Conservation (phyloP, 2,888 invertebrate genomes). For the Cantharis nigra region DNA sequence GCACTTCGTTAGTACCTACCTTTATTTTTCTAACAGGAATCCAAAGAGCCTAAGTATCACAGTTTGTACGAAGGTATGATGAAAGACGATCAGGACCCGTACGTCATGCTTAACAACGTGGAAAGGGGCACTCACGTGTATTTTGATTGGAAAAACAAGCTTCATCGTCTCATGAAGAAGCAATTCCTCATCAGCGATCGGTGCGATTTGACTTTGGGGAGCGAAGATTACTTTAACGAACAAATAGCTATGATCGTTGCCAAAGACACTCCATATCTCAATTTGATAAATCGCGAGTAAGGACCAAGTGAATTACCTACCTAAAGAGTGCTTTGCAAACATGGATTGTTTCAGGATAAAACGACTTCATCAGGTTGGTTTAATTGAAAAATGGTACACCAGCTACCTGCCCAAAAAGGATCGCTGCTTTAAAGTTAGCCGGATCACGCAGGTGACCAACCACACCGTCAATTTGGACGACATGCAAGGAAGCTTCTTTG, state of each 20-base stretch:
- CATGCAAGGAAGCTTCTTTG: conserved; percentile 92
- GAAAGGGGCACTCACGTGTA: conserved; percentile 71
- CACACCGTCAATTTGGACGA: conserved; percentile 87
- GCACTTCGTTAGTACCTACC: neutral
- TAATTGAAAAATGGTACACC: conserved; percentile 81
- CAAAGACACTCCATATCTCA: conserved; percentile 75
- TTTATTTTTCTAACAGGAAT: conserved; percentile 52
- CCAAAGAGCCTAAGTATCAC: conserved; percentile 65
- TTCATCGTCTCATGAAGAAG: conserved; percentile 73
- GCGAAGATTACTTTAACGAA: conserved; percentile 79
- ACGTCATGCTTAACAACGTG: conserved; percentile 62
- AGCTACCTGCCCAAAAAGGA: conserved; percentile 79
- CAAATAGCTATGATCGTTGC: conserved; percentile 78
- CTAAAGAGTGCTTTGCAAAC: neutral
- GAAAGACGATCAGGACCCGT: conserved; percentile 56
- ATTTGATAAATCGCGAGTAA: conserved; percentile 79
- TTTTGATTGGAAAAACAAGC: conserved; percentile 81
- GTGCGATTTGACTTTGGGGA: conserved; percentile 76
- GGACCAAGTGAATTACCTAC: conserved; percentile 42
- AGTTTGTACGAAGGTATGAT: conserved; percentile 63
- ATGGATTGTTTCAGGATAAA: conserved; percentile 64
- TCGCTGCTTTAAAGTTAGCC: conserved; percentile 73
- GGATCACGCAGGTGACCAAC: conserved; percentile 73
- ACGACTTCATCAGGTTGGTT: conserved; percentile 81
- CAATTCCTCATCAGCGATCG: conserved; percentile 68